phyloP scores from a whole-genome alignment of 1,140 invertebrate species.

The Drosophila grimshawi region DNA sequence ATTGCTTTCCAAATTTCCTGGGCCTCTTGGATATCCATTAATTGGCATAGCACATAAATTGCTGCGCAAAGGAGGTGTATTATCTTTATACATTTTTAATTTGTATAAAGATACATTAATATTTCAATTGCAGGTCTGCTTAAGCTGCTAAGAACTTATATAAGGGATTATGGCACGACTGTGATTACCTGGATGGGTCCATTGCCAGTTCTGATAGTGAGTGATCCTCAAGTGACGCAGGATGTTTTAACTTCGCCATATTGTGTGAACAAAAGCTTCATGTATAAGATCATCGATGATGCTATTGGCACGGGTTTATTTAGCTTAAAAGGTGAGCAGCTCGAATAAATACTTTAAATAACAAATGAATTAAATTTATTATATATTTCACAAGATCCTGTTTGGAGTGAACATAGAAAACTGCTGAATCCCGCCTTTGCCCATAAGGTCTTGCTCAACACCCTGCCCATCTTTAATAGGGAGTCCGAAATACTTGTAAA shows the following conservation, averaged over 20 bases:
- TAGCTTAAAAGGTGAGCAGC: background rate
- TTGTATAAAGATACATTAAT: too few relatives aligned
- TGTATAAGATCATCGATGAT: background rate
- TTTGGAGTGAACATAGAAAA: conserved; percentile 4
- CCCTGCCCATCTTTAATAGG: conserved; percentile 3
- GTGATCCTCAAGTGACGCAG: conserved; percentile 10
- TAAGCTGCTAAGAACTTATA: background rate
- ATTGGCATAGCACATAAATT: conserved; percentile 1
- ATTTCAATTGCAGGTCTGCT: background rate
- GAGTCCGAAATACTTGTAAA: background rate
- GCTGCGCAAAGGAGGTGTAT: background rate
- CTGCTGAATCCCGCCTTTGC: conserved; percentile 5
- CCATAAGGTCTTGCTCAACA: conserved; percentile 5
- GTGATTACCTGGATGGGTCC: conserved; percentile 3
- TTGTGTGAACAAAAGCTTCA: conserved; percentile 17
- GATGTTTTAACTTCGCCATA: conserved; percentile 4
- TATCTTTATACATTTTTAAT: too few relatives aligned
- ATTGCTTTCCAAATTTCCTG: background rate
- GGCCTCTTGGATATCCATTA: conserved; percentile 7
- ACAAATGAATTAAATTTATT: background rate
- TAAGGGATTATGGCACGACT: background rate
- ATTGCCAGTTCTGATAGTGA: background rate
- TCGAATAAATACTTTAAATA: background rate
- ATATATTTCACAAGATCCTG: background rate
- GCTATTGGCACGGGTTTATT: background rate